phyloP scores from a whole-genome alignment of 2,888 invertebrate species.

The Phorcus lineatus region DNA sequence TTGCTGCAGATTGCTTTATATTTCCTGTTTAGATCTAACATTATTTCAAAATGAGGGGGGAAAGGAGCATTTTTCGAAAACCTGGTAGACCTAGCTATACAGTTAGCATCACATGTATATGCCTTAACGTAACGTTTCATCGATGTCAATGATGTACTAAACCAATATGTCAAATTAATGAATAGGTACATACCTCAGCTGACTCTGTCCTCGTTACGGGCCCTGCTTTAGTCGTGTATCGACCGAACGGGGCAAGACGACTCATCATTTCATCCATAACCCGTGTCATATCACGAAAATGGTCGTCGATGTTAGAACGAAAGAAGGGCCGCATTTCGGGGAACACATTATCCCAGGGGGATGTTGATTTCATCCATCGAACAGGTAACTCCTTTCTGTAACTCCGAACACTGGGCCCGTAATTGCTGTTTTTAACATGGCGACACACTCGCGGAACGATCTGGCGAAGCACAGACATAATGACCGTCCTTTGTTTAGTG shows the following conservation, averaged over 20 bases:
- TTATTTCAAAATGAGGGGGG: too few species aligned
- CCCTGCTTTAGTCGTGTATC: background rate
- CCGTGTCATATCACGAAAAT: slow-evolving; percentile 24
- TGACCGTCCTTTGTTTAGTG: background rate
- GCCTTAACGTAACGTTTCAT: too few species aligned
- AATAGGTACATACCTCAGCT: slow-evolving; percentile 1
- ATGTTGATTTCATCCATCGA: background rate
- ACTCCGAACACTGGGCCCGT: background rate
- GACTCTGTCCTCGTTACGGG: background rate
- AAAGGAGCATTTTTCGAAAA: too few species aligned
- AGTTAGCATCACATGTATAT: too few species aligned
- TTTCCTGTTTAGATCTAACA: too few species aligned
- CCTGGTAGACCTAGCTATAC: too few species aligned
- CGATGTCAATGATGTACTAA: too few species aligned
- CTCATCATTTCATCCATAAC: background rate
- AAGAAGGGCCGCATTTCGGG: background rate
- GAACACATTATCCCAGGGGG: background rate
- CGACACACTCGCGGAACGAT: background rate
- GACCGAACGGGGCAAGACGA: background rate
- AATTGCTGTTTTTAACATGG: background rate
- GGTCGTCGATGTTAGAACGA: background rate
- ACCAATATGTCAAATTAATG: too few species aligned
- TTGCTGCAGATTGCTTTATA: too few species aligned
- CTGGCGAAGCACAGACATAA: background rate
- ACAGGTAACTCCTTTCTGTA: background rate